Percentiles rank a stretch among this genome's conserved stretches.
These are phyloP conservation scores for Acleris emargana DNA, from an alignment of 2,888 invertebrate species.

Conservation along the genomic window DNA sequence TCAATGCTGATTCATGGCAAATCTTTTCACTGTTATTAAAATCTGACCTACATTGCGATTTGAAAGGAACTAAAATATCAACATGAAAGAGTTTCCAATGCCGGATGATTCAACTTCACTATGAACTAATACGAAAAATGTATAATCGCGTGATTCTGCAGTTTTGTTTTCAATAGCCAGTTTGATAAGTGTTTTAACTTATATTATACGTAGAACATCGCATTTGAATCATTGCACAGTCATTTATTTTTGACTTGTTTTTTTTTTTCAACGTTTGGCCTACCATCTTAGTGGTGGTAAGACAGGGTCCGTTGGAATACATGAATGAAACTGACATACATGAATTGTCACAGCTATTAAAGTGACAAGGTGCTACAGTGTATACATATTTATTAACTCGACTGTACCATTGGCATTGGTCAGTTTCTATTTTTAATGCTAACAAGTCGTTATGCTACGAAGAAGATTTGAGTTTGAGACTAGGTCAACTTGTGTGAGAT, in stretches of 20 bases:
- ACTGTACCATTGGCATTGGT: too few species aligned
- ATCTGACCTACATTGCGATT: slow-evolving; percentile 5
- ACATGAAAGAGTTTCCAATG: slow-evolving; percentile 16
- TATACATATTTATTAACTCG: too few species aligned
- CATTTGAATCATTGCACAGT: not conserved
- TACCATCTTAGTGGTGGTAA: not conserved
- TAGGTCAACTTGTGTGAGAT: too few species aligned
- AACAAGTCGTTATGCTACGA: too few species aligned
- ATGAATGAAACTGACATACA: too few species aligned
- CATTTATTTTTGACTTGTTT: not conserved
- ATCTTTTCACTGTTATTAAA: slow-evolving; percentile 8
- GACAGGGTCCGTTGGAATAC: too few species aligned
- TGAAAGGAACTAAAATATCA: slow-evolving; percentile 12
- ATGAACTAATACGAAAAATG: slow-evolving; percentile 3
- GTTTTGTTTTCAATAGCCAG: not conserved
- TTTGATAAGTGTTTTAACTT: not conserved
- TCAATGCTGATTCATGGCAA: slow-evolving; percentile 14
- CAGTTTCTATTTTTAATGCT: too few species aligned
- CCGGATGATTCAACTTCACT: slow-evolving; percentile 12
- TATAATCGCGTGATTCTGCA: slow-evolving; percentile 2
- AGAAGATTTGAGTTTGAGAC: too few species aligned
- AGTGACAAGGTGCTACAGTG: too few species aligned
- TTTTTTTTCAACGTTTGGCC: too few species aligned
- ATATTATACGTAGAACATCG: not conserved
- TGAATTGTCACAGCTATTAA: too few species aligned